Conservation (phyloP, 2,888 invertebrate species). For the Dolomedes plantarius region DNA sequence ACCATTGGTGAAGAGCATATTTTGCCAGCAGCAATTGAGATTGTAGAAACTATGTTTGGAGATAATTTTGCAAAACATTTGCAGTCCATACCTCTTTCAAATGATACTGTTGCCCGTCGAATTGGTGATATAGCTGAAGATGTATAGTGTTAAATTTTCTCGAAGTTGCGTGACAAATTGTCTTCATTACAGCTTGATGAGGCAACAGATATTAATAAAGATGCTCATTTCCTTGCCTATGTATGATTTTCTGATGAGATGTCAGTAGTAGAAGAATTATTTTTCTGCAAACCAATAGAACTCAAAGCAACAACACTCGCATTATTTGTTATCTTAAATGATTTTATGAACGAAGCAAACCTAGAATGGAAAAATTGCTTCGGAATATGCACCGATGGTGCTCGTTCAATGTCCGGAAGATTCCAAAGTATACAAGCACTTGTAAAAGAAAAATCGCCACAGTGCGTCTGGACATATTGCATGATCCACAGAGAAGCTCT, state of each 20-base stretch:
- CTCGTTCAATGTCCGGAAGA: no score
- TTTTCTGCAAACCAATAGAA: constrained; percentile 35
- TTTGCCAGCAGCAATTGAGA: constrained; percentile 55
- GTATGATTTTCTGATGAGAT: constrained; percentile 34
- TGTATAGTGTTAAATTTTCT: constrained; percentile 36
- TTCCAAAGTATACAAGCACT: no score
- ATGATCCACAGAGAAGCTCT: no score
- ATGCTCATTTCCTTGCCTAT: constrained; percentile 32
- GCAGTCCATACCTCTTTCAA: constrained; percentile 29
- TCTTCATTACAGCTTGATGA: constrained; percentile 24
- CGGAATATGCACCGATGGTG: no score
- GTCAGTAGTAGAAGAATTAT: constrained; percentile 38
- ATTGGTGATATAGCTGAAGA: constrained; percentile 40
- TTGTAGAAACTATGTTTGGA: constrained; percentile 29
- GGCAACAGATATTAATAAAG: constrained; percentile 38
- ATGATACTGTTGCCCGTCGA: constrained; percentile 39
- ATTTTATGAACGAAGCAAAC: constrained; percentile 45
- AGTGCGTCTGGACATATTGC: no score
- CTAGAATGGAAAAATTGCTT: constrained; percentile 55
- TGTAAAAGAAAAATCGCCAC: no score
- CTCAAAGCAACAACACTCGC: constrained; percentile 31
- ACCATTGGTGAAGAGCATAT: constrained; percentile 56
- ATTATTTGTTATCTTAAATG: constrained; percentile 31
- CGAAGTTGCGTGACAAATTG: constrained; percentile 2
- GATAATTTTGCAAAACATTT: constrained; percentile 21